Evolutionary conservation across 2,113 vertebrate genomes (phyloP).

Genomic region (Strix uralensis): DNA sequence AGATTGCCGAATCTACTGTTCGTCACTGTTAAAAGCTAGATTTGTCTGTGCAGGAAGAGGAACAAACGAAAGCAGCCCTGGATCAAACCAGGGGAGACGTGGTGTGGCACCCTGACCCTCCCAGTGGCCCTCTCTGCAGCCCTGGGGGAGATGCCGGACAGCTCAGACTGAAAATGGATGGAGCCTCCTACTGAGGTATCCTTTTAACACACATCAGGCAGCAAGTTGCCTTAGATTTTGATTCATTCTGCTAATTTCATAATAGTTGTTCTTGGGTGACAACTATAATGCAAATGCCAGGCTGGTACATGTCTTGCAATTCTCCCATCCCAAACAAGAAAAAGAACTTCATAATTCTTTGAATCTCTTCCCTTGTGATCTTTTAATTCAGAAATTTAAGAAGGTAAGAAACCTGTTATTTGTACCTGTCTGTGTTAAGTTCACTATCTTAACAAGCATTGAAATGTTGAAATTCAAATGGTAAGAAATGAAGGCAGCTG

Average conservation of each 20-base stretch:
- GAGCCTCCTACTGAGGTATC: background rate
- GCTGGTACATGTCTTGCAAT: fast-evolving
- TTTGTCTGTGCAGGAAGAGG: background rate
- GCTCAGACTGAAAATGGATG: background rate
- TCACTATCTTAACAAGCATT: slow-evolving; percentile 7
- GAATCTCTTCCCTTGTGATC: background rate
- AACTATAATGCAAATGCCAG: background rate
- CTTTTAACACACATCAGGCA: background rate
- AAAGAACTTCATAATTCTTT: background rate
- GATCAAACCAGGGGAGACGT: fast-evolving
- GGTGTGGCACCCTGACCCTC: background rate
- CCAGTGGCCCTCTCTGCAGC: background rate
- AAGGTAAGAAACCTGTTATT: slow-evolving; percentile 17
- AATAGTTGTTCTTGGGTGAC: background rate
- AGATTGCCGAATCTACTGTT: background rate
- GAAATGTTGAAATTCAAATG: background rate
- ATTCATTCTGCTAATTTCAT: background rate
- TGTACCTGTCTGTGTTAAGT: background rate
- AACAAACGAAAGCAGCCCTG: background rate
- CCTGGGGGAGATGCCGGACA: background rate
- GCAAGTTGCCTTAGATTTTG: background rate
- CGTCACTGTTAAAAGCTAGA: background rate
- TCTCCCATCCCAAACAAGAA: background rate
- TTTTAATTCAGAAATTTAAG: slow-evolving; percentile 11
- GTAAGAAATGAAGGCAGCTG: background rate